Evolutionary conservation across 2,888 invertebrate genomes (phyloP).

Genomic region (Phrixothrix hirtus): DNA sequence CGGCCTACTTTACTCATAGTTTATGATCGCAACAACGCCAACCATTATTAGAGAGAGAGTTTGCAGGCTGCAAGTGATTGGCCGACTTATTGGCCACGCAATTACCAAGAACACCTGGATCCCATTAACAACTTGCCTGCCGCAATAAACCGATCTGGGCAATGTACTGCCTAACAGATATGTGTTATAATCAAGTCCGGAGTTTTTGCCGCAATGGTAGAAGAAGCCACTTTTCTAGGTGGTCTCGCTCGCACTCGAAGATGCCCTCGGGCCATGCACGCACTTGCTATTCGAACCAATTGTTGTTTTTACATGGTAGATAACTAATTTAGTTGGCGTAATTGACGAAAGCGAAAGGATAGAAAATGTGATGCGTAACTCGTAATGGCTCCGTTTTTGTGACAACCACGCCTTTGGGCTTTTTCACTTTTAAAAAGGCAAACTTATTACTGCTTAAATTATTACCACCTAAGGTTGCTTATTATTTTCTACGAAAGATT

Average conservation of each 20-base stretch:
- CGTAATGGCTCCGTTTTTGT: not conserved
- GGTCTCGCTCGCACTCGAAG: conserved; percentile 15
- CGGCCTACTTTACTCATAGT: too few species aligned
- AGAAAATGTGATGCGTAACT: conserved; percentile 1
- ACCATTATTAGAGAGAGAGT: conserved; percentile 13
- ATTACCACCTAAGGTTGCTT: not conserved
- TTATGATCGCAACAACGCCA: conserved; percentile 3
- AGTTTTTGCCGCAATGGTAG: conserved; percentile 1
- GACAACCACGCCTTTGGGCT: not conserved
- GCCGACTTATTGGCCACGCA: conserved; percentile 27
- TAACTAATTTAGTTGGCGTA: conserved; percentile 12
- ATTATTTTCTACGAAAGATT: not conserved
- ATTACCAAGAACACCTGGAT: conserved; percentile 37
- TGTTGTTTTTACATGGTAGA: conserved; percentile 10
- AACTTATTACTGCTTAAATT: not conserved
- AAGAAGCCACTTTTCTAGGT: conserved; percentile 3
- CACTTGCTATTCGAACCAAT: conserved; percentile 7
- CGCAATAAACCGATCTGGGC: conserved; percentile 24
- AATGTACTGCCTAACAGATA: conserved; percentile 16
- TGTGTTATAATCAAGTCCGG: conserved; percentile 21
- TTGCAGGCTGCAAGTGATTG: conserved; percentile 22
- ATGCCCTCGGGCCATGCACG: conserved; percentile 10
- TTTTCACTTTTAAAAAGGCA: not conserved
- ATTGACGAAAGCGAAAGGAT: conserved; percentile 24
- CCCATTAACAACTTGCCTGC: conserved; percentile 32